A percentile compares a stretch with the other conserved stretches of the same genome.
phyloP scores from a whole-genome alignment of 2,888 invertebrate species.

The Ellobium chinense region DNA sequence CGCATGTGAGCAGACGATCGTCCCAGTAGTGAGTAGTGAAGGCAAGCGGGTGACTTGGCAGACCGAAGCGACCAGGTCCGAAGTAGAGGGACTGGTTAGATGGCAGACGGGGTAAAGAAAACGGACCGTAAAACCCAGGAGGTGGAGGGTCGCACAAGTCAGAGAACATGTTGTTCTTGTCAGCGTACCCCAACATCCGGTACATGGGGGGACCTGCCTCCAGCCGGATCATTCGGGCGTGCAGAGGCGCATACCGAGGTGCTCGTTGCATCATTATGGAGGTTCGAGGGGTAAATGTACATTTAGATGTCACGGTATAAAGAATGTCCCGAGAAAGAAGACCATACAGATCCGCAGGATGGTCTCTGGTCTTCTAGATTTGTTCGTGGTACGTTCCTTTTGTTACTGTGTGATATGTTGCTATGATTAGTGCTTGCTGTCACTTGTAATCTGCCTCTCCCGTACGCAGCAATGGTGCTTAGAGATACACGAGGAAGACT shows the following conservation, averaged over 20 bases:
- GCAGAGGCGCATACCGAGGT: slow-evolving; percentile 18
- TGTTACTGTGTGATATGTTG: no score
- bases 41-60: not conserved
- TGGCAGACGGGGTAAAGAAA: slow-evolving; percentile 18
- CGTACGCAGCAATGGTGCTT: no score
- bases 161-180: slow-evolving; percentile 21
- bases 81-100: slow-evolving; percentile 14
- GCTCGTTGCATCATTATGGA: slow-evolving; percentile 30
- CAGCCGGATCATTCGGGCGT: slow-evolving; percentile 32
- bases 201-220: slow-evolving; percentile 46
- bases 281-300: no score
- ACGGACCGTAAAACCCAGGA: slow-evolving; percentile 16
- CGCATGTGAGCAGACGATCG: not conserved
- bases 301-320: no score
- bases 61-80: slow-evolving; percentile 21
- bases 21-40: slow-evolving; percentile 38
- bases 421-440: no score
- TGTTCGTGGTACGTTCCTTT: no score
- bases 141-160: slow-evolving; percentile 14
- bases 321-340: no score
- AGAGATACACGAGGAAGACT: no score
- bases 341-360: no score
- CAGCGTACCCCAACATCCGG: slow-evolving; percentile 41
- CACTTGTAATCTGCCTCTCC: no score
- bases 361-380: no score